These are phyloP conservation scores for Brachypalpus laphriformis DNA, from an alignment of 2,888 invertebrate genomes.

Conservation along the genomic window DNA sequence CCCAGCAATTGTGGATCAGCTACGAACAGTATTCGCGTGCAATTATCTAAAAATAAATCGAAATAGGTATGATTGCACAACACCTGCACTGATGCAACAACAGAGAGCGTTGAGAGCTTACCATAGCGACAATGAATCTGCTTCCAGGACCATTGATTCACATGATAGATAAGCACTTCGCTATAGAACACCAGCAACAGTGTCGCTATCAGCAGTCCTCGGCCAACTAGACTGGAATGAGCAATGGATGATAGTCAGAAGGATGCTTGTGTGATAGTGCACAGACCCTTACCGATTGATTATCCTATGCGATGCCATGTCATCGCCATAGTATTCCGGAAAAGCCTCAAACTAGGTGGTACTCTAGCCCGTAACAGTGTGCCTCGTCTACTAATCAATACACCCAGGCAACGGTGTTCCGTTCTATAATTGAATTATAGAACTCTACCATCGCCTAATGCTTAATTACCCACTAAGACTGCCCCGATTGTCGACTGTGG, in stretches of 20 bases:
- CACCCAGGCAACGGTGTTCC: slow-evolving; percentile 8
- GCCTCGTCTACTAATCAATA: slow-evolving; percentile 48
- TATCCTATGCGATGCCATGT: slow-evolving; percentile 59
- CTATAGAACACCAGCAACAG: slow-evolving; percentile 80
- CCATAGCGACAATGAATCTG: slow-evolving; percentile 80
- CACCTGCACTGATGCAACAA: background rate
- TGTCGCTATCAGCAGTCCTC: slow-evolving; percentile 78
- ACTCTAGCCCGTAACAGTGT: background rate
- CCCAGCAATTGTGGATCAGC: slow-evolving; percentile 98
- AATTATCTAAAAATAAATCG: slow-evolving; percentile 81
- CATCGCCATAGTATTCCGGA: slow-evolving; percentile 27
- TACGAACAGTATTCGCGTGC: slow-evolving; percentile 88
- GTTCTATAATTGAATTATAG: slow-evolving; percentile 69
- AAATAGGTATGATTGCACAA: slow-evolving; percentile 28
- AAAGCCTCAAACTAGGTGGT: background rate
- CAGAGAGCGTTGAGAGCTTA: no score
- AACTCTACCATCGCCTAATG: slow-evolving; percentile 37
- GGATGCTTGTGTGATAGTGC: no score
- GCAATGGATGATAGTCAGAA: no score
- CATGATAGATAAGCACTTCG: slow-evolving; percentile 80
- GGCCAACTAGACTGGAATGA: slow-evolving; percentile 78
- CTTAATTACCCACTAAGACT: slow-evolving; percentile 24
- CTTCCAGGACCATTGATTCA: slow-evolving; percentile 80
- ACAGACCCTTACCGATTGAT: slow-evolving; percentile 49
- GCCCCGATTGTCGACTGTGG: background rate